These are phyloP conservation scores for Alethe diademata DNA, from an alignment of 2,113 vertebrate genomes.

Conservation along the genomic window DNA sequence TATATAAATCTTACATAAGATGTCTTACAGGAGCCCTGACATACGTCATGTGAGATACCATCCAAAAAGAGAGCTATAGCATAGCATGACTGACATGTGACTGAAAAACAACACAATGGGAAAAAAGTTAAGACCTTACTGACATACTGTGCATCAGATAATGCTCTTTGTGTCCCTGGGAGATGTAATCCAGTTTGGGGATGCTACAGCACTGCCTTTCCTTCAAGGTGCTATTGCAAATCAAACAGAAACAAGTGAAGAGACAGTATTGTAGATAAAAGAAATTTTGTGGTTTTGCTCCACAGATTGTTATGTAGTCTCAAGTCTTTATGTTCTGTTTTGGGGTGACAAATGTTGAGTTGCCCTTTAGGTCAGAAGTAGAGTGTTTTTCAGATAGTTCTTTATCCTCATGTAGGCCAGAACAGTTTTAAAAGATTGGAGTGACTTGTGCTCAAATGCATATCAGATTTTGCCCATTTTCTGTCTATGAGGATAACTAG, in stretches of 20 bases:
- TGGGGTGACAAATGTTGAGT: background rate
- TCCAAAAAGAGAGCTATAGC: background rate
- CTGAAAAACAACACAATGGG: background rate
- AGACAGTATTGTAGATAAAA: background rate
- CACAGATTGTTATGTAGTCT: background rate
- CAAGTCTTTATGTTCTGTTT: background rate
- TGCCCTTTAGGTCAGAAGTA: background rate
- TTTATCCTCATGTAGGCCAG: background rate
- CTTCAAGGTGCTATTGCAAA: background rate
- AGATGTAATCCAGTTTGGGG: background rate
- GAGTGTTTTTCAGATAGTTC: background rate
- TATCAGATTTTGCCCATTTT: background rate
- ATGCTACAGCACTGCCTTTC: background rate
- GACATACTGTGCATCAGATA: background rate
- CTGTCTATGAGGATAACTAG: background rate
- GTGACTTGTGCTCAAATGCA: background rate
- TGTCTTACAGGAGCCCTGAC: background rate
- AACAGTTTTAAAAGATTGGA: background rate
- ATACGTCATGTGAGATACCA: background rate
- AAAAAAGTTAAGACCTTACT: background rate
- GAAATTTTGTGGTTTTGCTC: background rate
- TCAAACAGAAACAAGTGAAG: background rate
- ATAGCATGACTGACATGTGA: background rate
- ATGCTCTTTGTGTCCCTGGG: background rate
- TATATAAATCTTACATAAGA: conserved; percentile 54